These are phyloP conservation scores for Enhydra lutris DNA, from an alignment of 2,113 vertebrate species.

Conservation along the genomic window DNA sequence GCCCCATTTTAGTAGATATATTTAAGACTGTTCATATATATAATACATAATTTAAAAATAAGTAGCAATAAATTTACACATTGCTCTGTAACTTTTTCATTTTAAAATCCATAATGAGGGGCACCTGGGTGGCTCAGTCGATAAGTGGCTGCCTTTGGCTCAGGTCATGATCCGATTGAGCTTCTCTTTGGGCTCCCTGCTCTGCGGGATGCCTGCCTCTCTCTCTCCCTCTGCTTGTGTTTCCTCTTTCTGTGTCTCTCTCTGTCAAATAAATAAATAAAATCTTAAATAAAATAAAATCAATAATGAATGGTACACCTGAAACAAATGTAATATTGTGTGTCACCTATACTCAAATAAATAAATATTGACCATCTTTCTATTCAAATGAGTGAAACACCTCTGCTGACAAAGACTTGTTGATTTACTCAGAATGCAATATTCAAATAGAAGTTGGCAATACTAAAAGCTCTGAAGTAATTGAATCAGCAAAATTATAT, in stretches of 20 bases:
- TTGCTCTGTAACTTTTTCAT: neutral
- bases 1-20: neutral
- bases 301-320: neutral
- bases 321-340: neutral
- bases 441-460: neutral
- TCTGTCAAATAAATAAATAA: too few relatives aligned
- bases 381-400: neutral
- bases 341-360: neutral
- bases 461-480: neutral
- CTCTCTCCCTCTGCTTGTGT: too few relatives aligned
- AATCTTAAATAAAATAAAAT: neutral
- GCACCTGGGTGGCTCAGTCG: too few relatives aligned
- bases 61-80: neutral
- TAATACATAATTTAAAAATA: constrained; percentile 17
- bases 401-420: neutral
- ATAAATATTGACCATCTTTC: neutral
- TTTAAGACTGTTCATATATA: neutral
- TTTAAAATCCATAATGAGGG: neutral
- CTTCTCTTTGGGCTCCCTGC: too few relatives aligned
- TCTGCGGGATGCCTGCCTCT: too few relatives aligned
- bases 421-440: constrained; percentile 15
- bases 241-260: too few relatives aligned
- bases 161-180: too few relatives aligned
- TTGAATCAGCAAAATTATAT: neutral
- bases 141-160: too few relatives aligned